phyloP scores from a whole-genome alignment of 2,797 vertebrate species.

The Pagetopsis macropterus region DNA sequence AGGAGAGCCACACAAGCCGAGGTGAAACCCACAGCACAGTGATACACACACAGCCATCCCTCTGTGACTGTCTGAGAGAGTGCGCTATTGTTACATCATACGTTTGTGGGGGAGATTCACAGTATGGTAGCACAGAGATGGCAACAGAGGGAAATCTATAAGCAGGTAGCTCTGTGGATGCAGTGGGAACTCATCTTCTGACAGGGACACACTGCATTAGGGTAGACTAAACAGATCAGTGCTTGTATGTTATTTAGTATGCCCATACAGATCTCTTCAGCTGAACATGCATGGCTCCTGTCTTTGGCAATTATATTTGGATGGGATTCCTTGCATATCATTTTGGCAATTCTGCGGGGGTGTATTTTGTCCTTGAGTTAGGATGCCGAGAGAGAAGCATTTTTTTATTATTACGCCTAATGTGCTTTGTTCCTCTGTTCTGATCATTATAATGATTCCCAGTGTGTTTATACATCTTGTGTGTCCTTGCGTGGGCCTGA shows the following conservation, averaged over 20 bases:
- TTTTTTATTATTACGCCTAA: slow-evolving; percentile 40
- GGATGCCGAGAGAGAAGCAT: slow-evolving; percentile 14
- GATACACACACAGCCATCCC: slow-evolving; percentile 4
- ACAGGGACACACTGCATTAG: slow-evolving; percentile 2
- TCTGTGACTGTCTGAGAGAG: slow-evolving; percentile 18
- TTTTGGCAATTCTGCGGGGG: slow-evolving; percentile 19
- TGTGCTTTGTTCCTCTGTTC: slow-evolving; percentile 53
- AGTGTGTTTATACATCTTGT: slow-evolving; percentile 45
- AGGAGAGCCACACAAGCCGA: slow-evolving; percentile 18
- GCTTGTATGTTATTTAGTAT: slow-evolving; percentile 4
- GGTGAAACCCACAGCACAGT: slow-evolving; percentile 19
- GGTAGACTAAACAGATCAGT: neutral
- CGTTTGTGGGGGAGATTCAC: slow-evolving; percentile 24
- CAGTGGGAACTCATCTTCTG: neutral
- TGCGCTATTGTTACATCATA: slow-evolving; percentile 29
- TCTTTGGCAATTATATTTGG: slow-evolving; percentile 15
- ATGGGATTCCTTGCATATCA: slow-evolving; percentile 34
- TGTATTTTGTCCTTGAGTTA: slow-evolving; percentile 60
- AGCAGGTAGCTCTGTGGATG: neutral
- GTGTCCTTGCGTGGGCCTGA: neutral
- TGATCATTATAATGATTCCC: slow-evolving; percentile 62
- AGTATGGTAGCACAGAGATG: slow-evolving; percentile 5
- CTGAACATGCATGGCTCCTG: slow-evolving; percentile 7
- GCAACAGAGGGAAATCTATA: slow-evolving; percentile 9
- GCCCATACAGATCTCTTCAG: neutral